Base-by-base conservation (phyloP, 2,797 vertebrate species). In the Pangasius macronema region DNA sequence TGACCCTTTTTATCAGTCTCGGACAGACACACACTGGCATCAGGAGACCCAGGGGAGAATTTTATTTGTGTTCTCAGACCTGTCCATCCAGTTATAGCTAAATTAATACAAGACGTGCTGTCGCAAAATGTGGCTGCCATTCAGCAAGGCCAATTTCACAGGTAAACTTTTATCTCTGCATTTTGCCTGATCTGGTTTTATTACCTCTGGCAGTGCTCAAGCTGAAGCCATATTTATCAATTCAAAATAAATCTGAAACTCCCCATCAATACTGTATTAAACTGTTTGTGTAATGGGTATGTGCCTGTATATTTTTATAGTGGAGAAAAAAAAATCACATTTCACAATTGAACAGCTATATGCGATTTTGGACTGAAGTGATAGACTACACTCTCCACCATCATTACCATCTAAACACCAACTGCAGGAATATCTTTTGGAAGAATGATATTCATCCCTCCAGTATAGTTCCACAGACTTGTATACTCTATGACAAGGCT, bases 11-110 rank as follows among this genome's bases (percentile, higher is more conserved):
- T 80, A 75, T 83, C 59, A 83, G 46, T 24, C 59, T 57, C 57
- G 24, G n/a, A 72, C 65, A 72, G 51, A 82, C 42, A 86, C 75
- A 87, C 24, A 13, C 59, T 30, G 30, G 61, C 46, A 10, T 68
- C 49, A 24, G 27, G 63, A 83, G 72, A 87, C 59, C 72, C 81
- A 68, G 33, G 30, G 59, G 81, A 83, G 72, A 49, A 33, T 67
- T 67, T 76, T 67, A 61, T 67, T 65, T 76, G 39, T 87, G 80
- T 36, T 49, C 61, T 67, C 14, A 65, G 55, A 87, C 49, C 70
- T 33, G 72, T 65, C 61, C 72, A 30, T 42, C 33, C 20, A 9
- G 59, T 67, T 72, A 75, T 3, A 65, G 20, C 36, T 61, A 76
- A 77, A 77, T 39, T 73, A 73, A 46, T 51, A 82, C 13, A 63